Percentiles rank a stretch among this genome's conserved stretches.
Conservation (phyloP, 2,888 invertebrate genomes). For the Helleia helle region DNA sequence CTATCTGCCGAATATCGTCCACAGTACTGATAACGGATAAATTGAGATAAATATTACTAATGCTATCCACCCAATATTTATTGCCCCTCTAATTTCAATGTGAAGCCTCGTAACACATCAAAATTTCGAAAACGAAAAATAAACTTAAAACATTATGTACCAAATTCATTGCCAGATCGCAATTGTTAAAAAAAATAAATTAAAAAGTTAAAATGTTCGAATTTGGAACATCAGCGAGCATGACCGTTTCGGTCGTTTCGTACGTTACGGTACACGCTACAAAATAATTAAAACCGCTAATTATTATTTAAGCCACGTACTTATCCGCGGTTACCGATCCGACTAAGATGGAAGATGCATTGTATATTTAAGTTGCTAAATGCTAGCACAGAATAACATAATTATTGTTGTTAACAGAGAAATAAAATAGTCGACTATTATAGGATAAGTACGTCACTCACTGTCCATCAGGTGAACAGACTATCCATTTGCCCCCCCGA, state of each 20-base stretch:
- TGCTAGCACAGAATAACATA: no score
- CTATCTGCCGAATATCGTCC: no score
- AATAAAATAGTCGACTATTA: no score
- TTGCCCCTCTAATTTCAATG: no score
- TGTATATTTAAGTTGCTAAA: no score
- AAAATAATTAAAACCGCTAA: slow-evolving; percentile 48
- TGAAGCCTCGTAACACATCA: no score
- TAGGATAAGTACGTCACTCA: no score
- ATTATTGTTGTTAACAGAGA: no score
- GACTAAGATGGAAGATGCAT: no score
- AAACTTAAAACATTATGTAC: neutral
- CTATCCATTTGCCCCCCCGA: no score
- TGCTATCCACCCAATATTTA: slow-evolving; percentile 3
- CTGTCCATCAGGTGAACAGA: no score
- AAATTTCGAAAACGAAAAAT: no score
- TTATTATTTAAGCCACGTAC: slow-evolving; percentile 38
- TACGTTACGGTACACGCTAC: slow-evolving; percentile 45
- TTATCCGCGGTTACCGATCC: slow-evolving; percentile 32
- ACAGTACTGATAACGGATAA: slow-evolving; percentile 22
- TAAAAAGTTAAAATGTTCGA: slow-evolving; percentile 26
- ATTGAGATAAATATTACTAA: neutral
- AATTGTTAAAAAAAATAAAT: slow-evolving; percentile 13
- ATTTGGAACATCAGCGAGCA: slow-evolving; percentile 26
- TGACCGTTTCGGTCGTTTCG: slow-evolving; percentile 26
- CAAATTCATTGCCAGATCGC: neutral